phyloP scores from a whole-genome alignment of 2,797 vertebrate genomes.

The Amblyraja radiata region DNA sequence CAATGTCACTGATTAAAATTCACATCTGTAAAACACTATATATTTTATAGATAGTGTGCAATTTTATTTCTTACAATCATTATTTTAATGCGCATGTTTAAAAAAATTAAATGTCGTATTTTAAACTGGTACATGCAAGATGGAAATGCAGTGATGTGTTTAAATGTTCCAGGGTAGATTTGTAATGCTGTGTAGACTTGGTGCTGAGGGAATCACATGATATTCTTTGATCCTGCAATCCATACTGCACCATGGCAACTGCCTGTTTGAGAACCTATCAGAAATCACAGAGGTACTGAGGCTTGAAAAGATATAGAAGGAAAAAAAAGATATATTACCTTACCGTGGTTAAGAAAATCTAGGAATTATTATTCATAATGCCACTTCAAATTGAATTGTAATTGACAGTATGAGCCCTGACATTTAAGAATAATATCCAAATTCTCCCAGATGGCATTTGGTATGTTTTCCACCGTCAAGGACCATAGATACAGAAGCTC shows the following conservation, averaged over 20 bases:
- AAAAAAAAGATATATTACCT: constrained; percentile 8
- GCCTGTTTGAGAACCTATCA: background rate
- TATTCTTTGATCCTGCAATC: background rate
- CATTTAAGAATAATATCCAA: background rate
- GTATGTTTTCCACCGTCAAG: background rate
- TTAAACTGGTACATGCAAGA: background rate
- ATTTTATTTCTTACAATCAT: background rate
- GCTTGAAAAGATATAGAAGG: background rate
- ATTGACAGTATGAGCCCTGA: background rate
- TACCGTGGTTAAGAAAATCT: background rate
- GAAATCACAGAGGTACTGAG: background rate
- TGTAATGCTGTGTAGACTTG: background rate
- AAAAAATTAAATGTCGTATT: background rate
- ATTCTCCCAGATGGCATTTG: background rate
- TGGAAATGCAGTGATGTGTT: background rate
- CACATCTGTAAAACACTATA: background rate
- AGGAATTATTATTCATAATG: background rate
- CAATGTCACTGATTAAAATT: background rate
- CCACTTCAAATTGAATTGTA: too few relatives aligned
- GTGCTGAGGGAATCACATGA: constrained; percentile 26
- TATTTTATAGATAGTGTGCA: background rate
- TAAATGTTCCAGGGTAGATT: background rate
- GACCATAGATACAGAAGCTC: background rate
- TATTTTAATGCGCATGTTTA: background rate
- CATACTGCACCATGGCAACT: constrained; percentile 32